Percentiles rank a stretch among this genome's conserved stretches.
Evolutionary conservation across 1,140 invertebrate species (phyloP).

Genomic region (Zaprionus capensis): DNA sequence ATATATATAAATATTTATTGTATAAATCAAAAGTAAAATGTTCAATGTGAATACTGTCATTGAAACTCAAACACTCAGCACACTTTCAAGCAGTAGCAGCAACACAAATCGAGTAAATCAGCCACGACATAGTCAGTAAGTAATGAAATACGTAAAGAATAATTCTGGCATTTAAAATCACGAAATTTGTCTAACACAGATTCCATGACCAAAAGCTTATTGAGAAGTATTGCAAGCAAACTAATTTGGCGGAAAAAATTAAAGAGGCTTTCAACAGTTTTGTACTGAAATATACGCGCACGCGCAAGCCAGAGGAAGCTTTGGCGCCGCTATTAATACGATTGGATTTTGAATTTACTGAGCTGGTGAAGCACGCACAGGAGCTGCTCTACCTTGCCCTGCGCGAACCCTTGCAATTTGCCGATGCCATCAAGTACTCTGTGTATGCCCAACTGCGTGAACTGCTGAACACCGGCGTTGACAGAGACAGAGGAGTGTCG

Average conservation of each 20-base stretch:
- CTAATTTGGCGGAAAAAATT: slow-evolving; percentile 62
- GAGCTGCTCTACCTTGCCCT: slow-evolving; percentile 53
- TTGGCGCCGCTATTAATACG: slow-evolving; percentile 61
- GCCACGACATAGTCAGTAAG: slow-evolving; percentile 56
- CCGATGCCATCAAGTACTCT: slow-evolving; percentile 65
- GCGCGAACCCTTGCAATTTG: slow-evolving; percentile 72
- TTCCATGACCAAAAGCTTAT: slow-evolving; percentile 69
- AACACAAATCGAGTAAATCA: background rate
- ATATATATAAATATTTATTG: background rate
- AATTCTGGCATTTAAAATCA: background rate
- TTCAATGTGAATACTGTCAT: slow-evolving; percentile 46
- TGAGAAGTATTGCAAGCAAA: slow-evolving; percentile 57
- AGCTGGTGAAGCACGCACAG: slow-evolving; percentile 42
- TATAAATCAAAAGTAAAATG: slow-evolving; percentile 39
- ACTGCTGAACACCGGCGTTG: slow-evolving; percentile 34
- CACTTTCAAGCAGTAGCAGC: background rate
- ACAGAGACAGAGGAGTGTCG: slow-evolving; percentile 27
- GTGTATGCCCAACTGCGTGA: slow-evolving; percentile 61
- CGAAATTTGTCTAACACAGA: slow-evolving; percentile 30
- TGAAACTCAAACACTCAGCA: slow-evolving; percentile 9
- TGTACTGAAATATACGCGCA: slow-evolving; percentile 39
- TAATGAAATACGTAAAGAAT: slow-evolving; percentile 3
- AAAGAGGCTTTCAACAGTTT: slow-evolving; percentile 52
- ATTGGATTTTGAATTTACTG: slow-evolving; percentile 59
- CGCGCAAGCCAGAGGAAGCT: slow-evolving; percentile 58